A percentile compares a stretch with the other conserved stretches of the same genome.
Evolutionary conservation across 2,797 vertebrate species (phyloP).

Genomic region (Poliocrania exsul): DNA sequence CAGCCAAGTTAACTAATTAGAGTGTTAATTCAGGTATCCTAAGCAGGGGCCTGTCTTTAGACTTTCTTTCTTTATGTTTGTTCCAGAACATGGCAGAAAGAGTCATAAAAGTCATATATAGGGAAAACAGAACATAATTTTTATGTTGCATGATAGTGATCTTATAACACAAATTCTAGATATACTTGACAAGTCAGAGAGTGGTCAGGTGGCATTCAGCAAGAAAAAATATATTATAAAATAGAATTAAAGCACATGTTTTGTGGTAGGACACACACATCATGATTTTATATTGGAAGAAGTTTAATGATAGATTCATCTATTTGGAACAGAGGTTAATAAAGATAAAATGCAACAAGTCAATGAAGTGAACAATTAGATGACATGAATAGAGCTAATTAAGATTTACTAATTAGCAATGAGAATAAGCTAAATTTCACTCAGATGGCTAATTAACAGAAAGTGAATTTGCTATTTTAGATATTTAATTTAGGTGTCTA

Average conservation of each 20-base stretch:
- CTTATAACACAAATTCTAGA: not conserved
- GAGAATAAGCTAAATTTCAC: not conserved
- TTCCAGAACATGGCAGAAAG: not conserved
- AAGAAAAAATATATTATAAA: not conserved
- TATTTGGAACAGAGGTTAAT: not conserved
- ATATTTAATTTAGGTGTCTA: not conserved
- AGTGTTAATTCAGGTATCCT: not conserved
- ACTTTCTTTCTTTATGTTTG: not conserved
- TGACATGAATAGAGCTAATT: not conserved
- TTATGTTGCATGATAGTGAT: accelerated
- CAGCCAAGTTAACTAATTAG: not conserved
- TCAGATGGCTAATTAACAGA: not conserved
- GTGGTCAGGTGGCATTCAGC: not conserved
- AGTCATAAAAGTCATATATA: accelerated
- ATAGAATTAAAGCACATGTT: not conserved
- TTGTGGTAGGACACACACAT: not conserved
- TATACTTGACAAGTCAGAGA: not conserved
- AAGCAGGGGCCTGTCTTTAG: not conserved
- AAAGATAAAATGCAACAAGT: constrained; percentile 6
- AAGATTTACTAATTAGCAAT: not conserved
- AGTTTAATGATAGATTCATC: not conserved
- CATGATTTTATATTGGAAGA: not conserved
- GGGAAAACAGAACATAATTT: not conserved
- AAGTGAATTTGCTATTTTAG: not conserved
- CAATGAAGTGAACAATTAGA: not conserved